phyloP scores from a whole-genome alignment of 35 echinoderm and acorn worm genomes.

The Ophioderma brevispina region DNA sequence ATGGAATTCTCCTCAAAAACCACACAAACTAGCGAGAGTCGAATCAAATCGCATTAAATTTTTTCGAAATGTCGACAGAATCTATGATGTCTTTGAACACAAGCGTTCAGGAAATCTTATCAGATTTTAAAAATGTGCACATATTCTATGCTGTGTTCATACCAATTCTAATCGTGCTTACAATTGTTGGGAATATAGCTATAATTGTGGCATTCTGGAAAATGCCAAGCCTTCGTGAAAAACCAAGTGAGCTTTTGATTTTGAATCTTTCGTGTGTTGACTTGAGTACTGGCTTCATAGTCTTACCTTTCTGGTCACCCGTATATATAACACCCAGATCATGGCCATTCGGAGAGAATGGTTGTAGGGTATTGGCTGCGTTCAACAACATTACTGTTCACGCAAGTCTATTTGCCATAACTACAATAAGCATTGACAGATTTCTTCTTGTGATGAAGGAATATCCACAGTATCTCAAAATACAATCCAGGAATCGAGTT shows the following conservation, averaged over 20 bases:
- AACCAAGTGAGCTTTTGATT: constrained; percentile 19
- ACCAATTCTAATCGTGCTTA: neutral
- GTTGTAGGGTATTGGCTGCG: neutral
- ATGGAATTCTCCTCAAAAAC: too few relatives aligned
- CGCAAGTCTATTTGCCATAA: constrained; percentile 13
- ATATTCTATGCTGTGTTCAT: neutral
- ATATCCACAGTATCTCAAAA: constrained; percentile 13
- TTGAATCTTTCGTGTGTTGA: constrained; percentile 2
- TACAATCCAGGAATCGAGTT: neutral
- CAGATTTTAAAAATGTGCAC: neutral
- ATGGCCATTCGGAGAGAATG: constrained; percentile 18
- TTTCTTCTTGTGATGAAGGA: constrained; percentile 25
- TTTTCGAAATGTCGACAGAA: too few relatives aligned
- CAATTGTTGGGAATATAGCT: neutral
- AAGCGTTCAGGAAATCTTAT: too few relatives aligned
- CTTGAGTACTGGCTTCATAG: neutral
- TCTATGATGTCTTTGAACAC: too few relatives aligned
- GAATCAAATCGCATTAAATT: too few relatives aligned
- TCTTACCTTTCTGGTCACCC: neutral
- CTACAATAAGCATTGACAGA: constrained; percentile 8
- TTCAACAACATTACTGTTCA: constrained; percentile 2
- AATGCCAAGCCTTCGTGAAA: constrained; percentile 1
- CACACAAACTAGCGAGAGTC: too few relatives aligned
- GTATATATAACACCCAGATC: neutral
- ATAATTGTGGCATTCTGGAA: neutral